These are phyloP conservation scores for Epistrophella euchroma DNA, from an alignment of 2,888 invertebrate genomes.

Conservation along the genomic window DNA sequence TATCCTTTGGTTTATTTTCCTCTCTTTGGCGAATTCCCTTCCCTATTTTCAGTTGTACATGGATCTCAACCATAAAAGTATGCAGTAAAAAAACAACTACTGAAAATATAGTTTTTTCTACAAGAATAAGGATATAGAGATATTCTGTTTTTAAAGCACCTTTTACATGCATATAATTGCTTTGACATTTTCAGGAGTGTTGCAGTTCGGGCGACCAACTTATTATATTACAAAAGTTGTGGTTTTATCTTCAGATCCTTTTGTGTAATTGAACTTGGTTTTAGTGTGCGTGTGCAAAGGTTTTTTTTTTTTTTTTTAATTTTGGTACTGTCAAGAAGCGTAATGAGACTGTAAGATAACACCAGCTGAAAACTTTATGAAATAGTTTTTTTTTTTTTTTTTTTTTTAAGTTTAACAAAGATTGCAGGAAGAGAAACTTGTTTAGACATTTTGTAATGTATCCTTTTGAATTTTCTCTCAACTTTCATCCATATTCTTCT, in stretches of 20 bases:
- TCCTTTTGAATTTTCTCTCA: constrained; percentile 31
- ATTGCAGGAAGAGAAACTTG: constrained; percentile 20
- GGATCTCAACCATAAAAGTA: constrained; percentile 31
- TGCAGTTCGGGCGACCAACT: constrained; percentile 10
- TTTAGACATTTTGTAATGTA: constrained; percentile 49
- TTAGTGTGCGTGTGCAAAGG: constrained; percentile 20
- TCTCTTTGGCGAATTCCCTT: neutral
- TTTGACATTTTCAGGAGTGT: constrained; percentile 49
- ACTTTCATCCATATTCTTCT: constrained; percentile 14
- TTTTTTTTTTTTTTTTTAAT: constrained; percentile 9
- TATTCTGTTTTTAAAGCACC: constrained; percentile 3
- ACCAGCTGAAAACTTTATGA: constrained; percentile 27
- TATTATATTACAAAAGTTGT: constrained; percentile 32
- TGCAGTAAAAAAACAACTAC: constrained; percentile 3
- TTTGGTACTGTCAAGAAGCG: constrained; percentile 22
- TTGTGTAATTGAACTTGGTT: constrained; percentile 48
- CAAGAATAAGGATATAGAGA: constrained; percentile 24
- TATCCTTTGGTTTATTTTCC: constrained; percentile 26
- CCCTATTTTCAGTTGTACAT: constrained; percentile 8
- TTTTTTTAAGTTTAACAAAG: constrained; percentile 1
- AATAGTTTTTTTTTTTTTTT: constrained; percentile 16
- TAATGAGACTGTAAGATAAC: constrained; percentile 61
- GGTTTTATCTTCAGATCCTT: constrained; percentile 9
- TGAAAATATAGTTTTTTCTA: constrained; percentile 32
- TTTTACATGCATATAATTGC: constrained; percentile 66